These are phyloP conservation scores for Australoheros scitulus DNA, from an alignment of 2,113 vertebrate species.

Conservation along the genomic window DNA sequence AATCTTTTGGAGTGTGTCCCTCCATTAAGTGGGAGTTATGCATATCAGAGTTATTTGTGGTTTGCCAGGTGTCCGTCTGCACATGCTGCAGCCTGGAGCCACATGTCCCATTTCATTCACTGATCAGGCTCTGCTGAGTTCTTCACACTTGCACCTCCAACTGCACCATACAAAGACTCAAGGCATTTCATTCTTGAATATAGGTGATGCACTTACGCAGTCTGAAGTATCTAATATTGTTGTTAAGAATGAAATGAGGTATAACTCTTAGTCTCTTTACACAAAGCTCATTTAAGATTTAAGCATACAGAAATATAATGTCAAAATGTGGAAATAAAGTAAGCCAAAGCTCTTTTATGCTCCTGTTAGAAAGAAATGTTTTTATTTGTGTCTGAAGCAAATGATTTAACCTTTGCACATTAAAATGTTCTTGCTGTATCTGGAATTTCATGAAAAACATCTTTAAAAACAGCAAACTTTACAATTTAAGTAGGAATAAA, in stretches of 20 bases:
- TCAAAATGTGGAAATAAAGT: neutral
- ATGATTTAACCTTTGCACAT: neutral
- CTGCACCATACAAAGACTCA: conserved; percentile 22
- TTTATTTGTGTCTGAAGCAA: neutral
- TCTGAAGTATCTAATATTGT: neutral
- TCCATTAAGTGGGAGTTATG: conserved; percentile 39
- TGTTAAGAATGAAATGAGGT: neutral
- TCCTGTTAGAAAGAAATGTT: neutral
- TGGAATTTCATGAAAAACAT: neutral
- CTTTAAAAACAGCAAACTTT: neutral
- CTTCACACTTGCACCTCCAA: conserved; percentile 40
- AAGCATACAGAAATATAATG: neutral
- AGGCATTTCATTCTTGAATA: neutral
- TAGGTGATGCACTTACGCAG: neutral
- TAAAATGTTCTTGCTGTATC: neutral
- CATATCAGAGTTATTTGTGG: conserved; percentile 27
- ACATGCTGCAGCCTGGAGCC: conserved; percentile 46
- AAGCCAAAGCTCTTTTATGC: neutral
- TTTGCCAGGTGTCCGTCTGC: conserved; percentile 43
- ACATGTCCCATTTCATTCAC: conserved; percentile 52
- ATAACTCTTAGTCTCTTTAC: neutral
- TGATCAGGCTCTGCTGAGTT: conserved; percentile 27
- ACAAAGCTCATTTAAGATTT: neutral
- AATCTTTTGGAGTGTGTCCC: conserved; percentile 11
- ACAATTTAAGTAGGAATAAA: neutral